Percentiles rank a stretch among this genome's conserved stretches.
Conservation (phyloP, 37 sponge, comb jelly and placozoan genomes). For the Dysidea cf. avara region DNA sequence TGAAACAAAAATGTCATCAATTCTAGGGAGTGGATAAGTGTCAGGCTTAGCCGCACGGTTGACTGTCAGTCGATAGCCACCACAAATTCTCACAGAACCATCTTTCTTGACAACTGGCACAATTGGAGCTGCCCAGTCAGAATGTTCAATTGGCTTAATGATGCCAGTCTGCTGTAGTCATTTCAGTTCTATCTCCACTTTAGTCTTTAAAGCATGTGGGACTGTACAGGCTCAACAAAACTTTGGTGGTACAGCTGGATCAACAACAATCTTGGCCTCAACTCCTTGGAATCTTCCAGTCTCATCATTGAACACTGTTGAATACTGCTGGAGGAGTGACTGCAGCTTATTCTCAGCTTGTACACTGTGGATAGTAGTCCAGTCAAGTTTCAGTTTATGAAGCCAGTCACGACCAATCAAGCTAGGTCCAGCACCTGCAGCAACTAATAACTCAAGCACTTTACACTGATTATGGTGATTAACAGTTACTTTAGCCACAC, state of each 20-base stretch:
- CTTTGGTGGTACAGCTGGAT: not conserved
- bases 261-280: not conserved
- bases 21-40: too few relatives aligned
- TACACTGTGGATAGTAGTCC: not conserved
- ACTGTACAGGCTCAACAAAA: too few relatives aligned
- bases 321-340: conserved; percentile 2
- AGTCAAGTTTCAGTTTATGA: not conserved
- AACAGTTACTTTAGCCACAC: not conserved
- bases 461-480: not conserved
- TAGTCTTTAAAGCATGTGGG: too few relatives aligned
- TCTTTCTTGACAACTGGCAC: conserved; percentile 46
- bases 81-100: conserved; percentile 54
- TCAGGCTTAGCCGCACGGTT: too few relatives aligned
- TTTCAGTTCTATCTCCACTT: too few relatives aligned
- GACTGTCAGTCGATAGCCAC: conserved; percentile 48
- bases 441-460: not conserved
- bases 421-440: conserved; percentile 19
- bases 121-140: conserved; percentile 53
- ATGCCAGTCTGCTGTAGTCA: conserved; percentile 21
- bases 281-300: conserved; percentile 9
- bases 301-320: conserved; percentile 11
- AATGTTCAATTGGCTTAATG: conserved; percentile 24
- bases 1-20: too few relatives aligned
- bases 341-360: not conserved
- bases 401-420: conserved; percentile 19